Evolutionary conservation across 2,888 invertebrate species (phyloP), one percentile per base, ranked within the genome.

Genomic region (Lepidonotus clava): DNA sequence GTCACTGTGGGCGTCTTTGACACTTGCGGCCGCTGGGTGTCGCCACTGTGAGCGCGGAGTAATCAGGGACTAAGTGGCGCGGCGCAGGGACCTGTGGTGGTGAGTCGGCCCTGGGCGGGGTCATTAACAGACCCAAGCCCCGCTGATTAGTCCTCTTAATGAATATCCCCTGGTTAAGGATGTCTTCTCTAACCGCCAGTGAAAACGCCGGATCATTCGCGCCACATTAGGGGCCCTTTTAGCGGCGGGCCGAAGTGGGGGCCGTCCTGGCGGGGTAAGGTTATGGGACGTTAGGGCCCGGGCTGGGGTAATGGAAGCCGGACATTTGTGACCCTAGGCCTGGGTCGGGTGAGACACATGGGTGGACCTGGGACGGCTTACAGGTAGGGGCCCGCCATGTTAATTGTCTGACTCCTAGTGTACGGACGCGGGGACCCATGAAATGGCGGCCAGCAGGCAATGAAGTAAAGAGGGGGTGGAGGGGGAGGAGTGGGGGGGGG

Each of bases 121-220:
- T 61, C 61, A 32, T 61, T 61, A 61, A 61, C 61, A 61, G n/a
- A n/a, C n/a, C 61, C 61, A 24, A 61, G 28, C 28, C 61, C 61
- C 61, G 61, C 61, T 61, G 61, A 61, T 61, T 61, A 61, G 61
- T 61, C 61, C 28, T 61, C 61, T 61, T 61, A 61, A 61, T 61
- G 61, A 61, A 61, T 61, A 61, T 61, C 61, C 61, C 28, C 61
- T 32, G 61, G 61, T 61, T 61, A 61, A 61, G 61, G 61, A 61
- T 61, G 61, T 24, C 61, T 32, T 32, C 61, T 61, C 28, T 61
- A 61, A 61, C 61, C 61, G 61, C 61, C 28, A 61, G 61, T 61
- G 61, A 61, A 61, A 61, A 61, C 61, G 61, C 11, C 61, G 61
- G 61, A 61, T 61, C 61, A 61, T 61, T 61, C 28, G 61, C 24